These are phyloP conservation scores for Mus spretus DNA, from an alignment of 2,797 vertebrate species.

Conservation along the genomic window DNA sequence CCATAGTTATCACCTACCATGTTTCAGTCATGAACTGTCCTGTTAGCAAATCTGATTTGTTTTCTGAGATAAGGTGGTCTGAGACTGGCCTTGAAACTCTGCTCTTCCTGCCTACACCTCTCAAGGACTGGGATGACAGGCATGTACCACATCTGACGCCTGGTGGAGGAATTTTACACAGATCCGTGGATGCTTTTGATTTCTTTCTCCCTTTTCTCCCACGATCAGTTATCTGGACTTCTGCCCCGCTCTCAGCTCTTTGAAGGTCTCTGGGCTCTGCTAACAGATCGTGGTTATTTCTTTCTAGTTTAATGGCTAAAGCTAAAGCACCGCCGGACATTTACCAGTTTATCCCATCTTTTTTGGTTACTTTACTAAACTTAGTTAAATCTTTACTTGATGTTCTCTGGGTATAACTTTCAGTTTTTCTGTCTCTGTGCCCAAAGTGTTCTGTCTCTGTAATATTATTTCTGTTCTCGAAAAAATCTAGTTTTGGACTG, in stretches of 20 bases:
- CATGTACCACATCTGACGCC: no score
- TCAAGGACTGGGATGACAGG: neutral
- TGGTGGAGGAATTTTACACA: neutral
- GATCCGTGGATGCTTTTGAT: neutral
- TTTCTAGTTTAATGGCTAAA: slow-evolving; percentile 34
- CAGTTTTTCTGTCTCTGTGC: neutral
- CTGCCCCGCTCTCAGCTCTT: neutral
- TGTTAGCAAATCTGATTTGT: neutral
- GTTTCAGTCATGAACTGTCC: slow-evolving; percentile 28
- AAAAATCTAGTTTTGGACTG: neutral
- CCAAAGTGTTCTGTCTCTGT: slow-evolving; percentile 56
- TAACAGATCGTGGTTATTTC: neutral
- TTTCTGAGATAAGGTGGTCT: neutral
- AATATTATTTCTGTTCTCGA: slow-evolving; percentile 7
- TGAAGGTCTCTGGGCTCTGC: neutral
- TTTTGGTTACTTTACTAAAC: slow-evolving; percentile 45
- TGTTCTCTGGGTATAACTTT: slow-evolving; percentile 36
- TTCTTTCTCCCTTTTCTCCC: slow-evolving; percentile 1
- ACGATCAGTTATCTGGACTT: neutral
- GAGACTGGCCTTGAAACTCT: neutral
- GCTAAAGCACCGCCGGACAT: neutral
- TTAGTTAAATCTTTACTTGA: slow-evolving; percentile 46
- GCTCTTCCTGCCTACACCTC: no score
- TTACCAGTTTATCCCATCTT: neutral
- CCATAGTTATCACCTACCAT: neutral